Evolutionary conservation across 1,140 invertebrate genomes (phyloP), one percentile per base, ranked within the genome.

Genomic region (Drosophila oshimai): DNA sequence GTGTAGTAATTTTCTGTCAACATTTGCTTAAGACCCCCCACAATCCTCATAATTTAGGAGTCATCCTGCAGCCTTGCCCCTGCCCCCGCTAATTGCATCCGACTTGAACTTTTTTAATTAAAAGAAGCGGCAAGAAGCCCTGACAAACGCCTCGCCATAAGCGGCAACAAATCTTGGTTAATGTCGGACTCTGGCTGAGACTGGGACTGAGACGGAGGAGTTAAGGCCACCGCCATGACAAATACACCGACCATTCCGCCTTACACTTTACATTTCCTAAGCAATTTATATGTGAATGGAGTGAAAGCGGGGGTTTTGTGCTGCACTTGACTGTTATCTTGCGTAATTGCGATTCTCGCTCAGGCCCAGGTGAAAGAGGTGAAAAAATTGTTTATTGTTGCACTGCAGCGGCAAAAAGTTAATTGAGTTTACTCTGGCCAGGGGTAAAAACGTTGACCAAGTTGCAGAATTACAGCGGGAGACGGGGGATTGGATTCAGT

Each of bases 311-410:
- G 31, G 33, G 50, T n/a, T n/a, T n/a, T n/a, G 51, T 54, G 42
- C 81, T 84, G 81, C 76, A 86, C 81, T 87, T 86, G 72, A 86
- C 72, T 61, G 83, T 87, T 87, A 87, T 87, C 81, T 87, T 50
- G 46, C 64, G 69, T 88, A 87, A 87, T 87, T 87, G 75, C 76
- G 64, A 53, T 76, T 77, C 64, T 67, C 31, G 45, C 39, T 45
- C 34, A 20, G 46, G 70, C 47, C n/a, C 39, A 10, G 49, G 62
- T 31, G 34, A 54, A 57, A 61, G 58, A 74, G 72, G 61, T 72
- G 65, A 86, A 84, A 86, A 87, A 87, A 84, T 80, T 76, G 81
- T 86, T 86, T 86, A 86, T 86, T 86, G 81, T 86, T 69, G 71
- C 71, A 49, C 50, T 67, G 54, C 67, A 67, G 61, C 61, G 57